Evolutionary conservation across 2,888 invertebrate species (phyloP).

Genomic region (Priocnemis perturbator): DNA sequence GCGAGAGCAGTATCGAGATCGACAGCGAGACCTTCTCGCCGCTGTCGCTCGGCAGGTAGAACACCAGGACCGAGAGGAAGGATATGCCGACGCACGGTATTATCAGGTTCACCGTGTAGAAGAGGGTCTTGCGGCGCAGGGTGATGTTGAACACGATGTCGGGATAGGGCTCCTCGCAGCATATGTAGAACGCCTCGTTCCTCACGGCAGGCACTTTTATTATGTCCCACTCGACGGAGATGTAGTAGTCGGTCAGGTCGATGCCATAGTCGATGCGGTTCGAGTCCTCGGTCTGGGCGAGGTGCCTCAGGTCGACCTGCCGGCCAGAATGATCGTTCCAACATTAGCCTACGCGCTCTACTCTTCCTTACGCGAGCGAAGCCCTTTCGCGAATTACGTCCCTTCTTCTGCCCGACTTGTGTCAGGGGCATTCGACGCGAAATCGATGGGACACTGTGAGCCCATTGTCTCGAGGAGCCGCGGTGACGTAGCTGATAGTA

Average conservation of each 20-base stretch:
- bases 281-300: slow-evolving; percentile 90
- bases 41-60: slow-evolving; percentile 97
- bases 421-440: too few relatives aligned
- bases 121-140: slow-evolving; percentile 94
- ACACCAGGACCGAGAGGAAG: slow-evolving; percentile 96
- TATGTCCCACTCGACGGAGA: slow-evolving; percentile 99
- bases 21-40: slow-evolving; percentile 98
- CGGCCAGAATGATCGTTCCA: neutral
- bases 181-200: slow-evolving; percentile 95
- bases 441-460: too few relatives aligned
- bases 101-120: slow-evolving; percentile 98
- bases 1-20: slow-evolving; percentile 93
- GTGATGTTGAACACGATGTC: slow-evolving; percentile 99
- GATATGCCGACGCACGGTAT: slow-evolving; percentile 98
- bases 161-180: slow-evolving; percentile 97
- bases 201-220: slow-evolving; percentile 93
- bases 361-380: neutral
- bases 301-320: slow-evolving; percentile 94
- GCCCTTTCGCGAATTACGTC: too few relatives aligned
- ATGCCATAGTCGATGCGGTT: slow-evolving; percentile 93
- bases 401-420: too few relatives aligned
- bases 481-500: too few relatives aligned
- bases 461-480: too few relatives aligned
- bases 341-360: neutral
- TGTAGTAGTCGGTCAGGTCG: slow-evolving; percentile 95